These are phyloP conservation scores for Spinus pinus DNA, from an alignment of 2,797 vertebrate genomes.

Conservation along the genomic window DNA sequence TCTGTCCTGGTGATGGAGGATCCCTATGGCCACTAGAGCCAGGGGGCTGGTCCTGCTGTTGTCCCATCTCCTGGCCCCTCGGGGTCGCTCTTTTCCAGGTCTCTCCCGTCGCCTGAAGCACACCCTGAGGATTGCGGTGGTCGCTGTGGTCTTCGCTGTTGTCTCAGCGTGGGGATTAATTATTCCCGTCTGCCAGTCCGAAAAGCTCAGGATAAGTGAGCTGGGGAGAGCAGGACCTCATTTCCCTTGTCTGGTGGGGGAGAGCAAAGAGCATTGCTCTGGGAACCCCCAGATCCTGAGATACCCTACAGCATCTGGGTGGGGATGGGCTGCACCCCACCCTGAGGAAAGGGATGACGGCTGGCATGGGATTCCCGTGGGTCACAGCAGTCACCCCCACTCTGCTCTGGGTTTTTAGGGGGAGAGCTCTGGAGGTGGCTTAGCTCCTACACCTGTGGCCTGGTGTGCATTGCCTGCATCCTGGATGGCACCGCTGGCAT, in stretches of 20 bases:
- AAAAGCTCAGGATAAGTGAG: conserved; percentile 57
- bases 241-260: background rate
- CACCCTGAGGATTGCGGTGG: background rate
- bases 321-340: fast-evolving
- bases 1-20: too few species aligned
- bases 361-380: fast-evolving
- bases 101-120: background rate
- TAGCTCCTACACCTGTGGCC: conserved; percentile 30
- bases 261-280: background rate
- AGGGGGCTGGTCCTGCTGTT: fast-evolving
- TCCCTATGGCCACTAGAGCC: background rate
- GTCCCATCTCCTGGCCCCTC: background rate
- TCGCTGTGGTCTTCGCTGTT: background rate
- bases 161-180: background rate
- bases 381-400: background rate
- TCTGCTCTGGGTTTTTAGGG: background rate
- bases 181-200: conserved; percentile 33
- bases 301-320: fast-evolving
- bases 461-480: conserved; percentile 1
- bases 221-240: background rate
- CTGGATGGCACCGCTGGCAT: background rate
- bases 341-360: background rate
- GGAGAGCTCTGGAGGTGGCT: conserved; percentile 62
- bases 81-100: background rate
- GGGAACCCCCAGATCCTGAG: background rate